Evolutionary conservation across 2,113 vertebrate genomes (phyloP).

Genomic region (Rhabdornis inornatus): DNA sequence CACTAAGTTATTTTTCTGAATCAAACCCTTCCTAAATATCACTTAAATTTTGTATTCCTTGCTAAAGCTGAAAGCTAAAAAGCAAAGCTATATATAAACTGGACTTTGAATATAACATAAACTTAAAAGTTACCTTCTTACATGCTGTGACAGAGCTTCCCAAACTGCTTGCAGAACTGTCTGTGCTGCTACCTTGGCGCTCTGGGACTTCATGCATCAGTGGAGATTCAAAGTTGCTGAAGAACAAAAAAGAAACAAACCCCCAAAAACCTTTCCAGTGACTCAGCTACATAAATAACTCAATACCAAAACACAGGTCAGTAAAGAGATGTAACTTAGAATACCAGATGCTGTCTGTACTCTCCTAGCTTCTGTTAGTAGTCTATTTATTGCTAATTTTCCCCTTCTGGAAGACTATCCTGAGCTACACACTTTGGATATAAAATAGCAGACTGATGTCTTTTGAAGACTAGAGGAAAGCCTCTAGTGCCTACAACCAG

Average conservation of each 20-base stretch:
- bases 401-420: not conserved
- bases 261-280: constrained; percentile 8
- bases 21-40: not conserved
- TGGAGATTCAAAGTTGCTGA: constrained; percentile 82
- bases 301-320: not conserved
- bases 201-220: constrained; percentile 84
- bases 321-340: not conserved
- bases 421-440: not conserved
- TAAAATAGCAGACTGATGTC: not conserved
- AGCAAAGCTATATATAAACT: not conserved
- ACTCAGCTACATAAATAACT: not conserved
- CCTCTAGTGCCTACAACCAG: not conserved
- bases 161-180: constrained; percentile 73
- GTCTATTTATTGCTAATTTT: not conserved
- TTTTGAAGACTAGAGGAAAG: not conserved
- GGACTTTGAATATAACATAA: not conserved
- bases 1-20: not conserved
- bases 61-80: not conserved
- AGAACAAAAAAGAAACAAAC: constrained; percentile 54
- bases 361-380: not conserved
- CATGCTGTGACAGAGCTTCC: constrained; percentile 87
- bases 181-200: constrained; percentile 58
- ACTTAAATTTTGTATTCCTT: not conserved
- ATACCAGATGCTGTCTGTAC: not conserved
- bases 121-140: constrained; percentile 86